phyloP scores from a whole-genome alignment of 2,113 vertebrate genomes.

The Struthidea cinerea region DNA sequence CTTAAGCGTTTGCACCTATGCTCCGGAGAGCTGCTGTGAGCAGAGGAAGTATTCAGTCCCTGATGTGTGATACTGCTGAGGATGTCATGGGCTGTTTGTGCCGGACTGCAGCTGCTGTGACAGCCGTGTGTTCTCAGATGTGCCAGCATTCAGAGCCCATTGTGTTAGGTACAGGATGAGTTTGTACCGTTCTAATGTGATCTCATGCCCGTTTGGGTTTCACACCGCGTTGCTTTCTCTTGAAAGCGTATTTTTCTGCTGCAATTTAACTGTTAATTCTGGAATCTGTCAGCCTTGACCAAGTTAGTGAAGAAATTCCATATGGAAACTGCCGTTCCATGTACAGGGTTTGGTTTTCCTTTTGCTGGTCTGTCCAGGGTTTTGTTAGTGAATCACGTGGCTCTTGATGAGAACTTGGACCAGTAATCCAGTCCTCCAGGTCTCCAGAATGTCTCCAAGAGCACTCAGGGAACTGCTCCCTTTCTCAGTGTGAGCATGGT shows the following conservation, averaged over 20 bases:
- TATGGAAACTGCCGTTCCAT: not conserved
- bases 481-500: not conserved
- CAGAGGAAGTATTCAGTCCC: not conserved
- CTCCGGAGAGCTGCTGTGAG: not conserved
- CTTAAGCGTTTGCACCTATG: not conserved
- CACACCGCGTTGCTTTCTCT: not conserved
- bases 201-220: not conserved
- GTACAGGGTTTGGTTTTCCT: not conserved
- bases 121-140: accelerated
- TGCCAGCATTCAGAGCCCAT: not conserved
- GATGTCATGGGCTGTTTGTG: not conserved
- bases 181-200: not conserved
- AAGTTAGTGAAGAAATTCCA: not conserved
- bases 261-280: not conserved
- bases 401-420: not conserved
- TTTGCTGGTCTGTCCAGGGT: not conserved
- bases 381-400: not conserved
- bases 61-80: not conserved
- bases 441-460: not conserved
- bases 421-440: not conserved
- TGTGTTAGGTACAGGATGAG: not conserved
- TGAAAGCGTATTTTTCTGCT: not conserved
- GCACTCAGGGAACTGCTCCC: not conserved
- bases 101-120: not conserved
- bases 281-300: not conserved